A percentile compares a stretch with the other conserved stretches of the same genome.
These are phyloP conservation scores for Salmo trutta DNA, from an alignment of 2,797 vertebrate species.

Conservation along the genomic window DNA sequence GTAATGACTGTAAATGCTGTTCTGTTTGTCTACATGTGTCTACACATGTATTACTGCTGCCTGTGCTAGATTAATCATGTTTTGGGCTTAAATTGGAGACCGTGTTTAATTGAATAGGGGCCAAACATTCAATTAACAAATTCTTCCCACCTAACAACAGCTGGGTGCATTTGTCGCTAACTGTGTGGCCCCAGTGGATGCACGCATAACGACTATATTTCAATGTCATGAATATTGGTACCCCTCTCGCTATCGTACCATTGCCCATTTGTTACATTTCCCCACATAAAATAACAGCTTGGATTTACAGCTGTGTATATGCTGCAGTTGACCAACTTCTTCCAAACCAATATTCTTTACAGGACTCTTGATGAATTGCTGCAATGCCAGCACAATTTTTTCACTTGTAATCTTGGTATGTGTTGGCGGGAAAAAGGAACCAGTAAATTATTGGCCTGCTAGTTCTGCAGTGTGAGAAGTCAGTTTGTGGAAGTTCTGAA, in stretches of 20 bases:
- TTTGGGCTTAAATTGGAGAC: not conserved
- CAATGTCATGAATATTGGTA: slow-evolving; percentile 9
- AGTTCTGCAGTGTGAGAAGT: not conserved
- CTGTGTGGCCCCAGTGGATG: not conserved
- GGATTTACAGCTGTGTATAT: slow-evolving; percentile 5
- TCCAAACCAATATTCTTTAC: not conserved
- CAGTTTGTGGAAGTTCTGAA: not conserved
- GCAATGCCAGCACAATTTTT: slow-evolving; percentile 7
- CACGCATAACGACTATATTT: slow-evolving; percentile 12
- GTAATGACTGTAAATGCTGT: not conserved
- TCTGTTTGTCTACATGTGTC: not conserved
- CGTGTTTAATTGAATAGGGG: not conserved
- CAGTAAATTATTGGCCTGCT: not conserved
- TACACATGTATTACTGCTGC: not conserved
- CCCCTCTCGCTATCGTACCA: not conserved
- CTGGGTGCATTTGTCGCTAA: not conserved
- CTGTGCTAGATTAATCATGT: not conserved
- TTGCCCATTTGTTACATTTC: not conserved
- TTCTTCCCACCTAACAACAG: slow-evolving; percentile 12
- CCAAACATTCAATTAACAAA: slow-evolving; percentile 2
- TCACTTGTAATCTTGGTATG: slow-evolving; percentile 10
- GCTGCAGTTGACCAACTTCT: not conserved
- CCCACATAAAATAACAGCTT: not conserved
- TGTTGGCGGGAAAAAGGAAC: not conserved
- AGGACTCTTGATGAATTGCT: slow-evolving; percentile 7